Base-by-base conservation (phyloP, 2,888 invertebrate genomes). In the Charanyca ferruginea region DNA sequence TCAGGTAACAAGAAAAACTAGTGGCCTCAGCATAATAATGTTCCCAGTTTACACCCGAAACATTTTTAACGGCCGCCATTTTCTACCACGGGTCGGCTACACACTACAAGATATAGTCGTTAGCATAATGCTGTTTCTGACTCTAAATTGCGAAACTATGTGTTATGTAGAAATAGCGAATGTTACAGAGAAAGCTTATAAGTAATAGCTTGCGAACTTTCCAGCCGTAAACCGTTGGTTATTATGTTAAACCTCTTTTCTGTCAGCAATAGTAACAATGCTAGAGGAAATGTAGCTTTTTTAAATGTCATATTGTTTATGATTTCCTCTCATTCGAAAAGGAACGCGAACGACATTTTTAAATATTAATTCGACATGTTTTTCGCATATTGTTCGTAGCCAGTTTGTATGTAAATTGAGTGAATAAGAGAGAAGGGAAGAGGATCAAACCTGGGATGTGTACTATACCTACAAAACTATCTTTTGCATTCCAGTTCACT, bases 131-230 rank as follows among this genome's bases (percentile, higher is more conserved):
- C 79, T 83, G 80, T 82, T 85, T 83, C 76, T 79, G 84, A 83
- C 82, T 87, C 81, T 85, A 88, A 87, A 85, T 87, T 87, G 85
- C 83, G 64, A 73, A 79, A 77, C 79, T 82, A 83, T 83, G 81
- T 81, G 82, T 77, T 77, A 79, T 77, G 78, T 73, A 74, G 67
- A 77, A 79, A 79, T 75, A 41, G 61, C 74, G 58, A 79, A 84
- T 64, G 79, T 79, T 80, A 84, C 81, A 73, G 73, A 76, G 77
- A 68, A 75, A 74, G 77, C 77, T 77, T 83, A 73, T 77, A n/a
- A n/a, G n/a, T n/a, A 73, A 76, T 74, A 55, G 69, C 67, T 71
- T 73, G 75, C 61, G 38, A 83, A 79, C 66, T 80, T 83, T 81
- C 59, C 66, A 69, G 62, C 61, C 70, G 62, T 70, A 66, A 82